Conservation (phyloP, 2,888 invertebrate species). For the Hipparchia sbordonii region DNA sequence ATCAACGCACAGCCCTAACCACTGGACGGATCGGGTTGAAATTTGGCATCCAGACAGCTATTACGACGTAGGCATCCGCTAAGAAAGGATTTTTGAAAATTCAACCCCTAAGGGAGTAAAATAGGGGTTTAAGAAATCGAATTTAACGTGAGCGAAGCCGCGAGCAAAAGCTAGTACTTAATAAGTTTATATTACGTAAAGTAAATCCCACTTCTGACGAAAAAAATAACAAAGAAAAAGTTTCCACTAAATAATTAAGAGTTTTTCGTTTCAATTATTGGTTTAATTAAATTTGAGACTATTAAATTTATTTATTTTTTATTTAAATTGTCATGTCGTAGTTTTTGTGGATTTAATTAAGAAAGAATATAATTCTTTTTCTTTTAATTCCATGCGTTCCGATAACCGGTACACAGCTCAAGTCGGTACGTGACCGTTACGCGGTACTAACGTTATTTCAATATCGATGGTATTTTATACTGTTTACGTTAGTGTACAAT, state of each 20-base stretch:
- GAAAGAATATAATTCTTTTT: constrained; percentile 19
- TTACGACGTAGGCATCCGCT: no score
- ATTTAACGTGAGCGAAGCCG: no score
- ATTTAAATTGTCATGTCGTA: neutral
- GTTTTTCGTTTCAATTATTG: no score
- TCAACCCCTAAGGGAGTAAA: no score
- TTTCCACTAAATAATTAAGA: no score
- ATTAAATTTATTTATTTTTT: neutral
- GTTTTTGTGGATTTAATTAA: neutral
- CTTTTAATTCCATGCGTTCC: constrained; percentile 39
- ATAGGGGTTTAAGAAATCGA: no score
- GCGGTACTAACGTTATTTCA: constrained; percentile 41
- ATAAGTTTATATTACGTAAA: neutral
- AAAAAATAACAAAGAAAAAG: neutral
- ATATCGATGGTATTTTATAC: constrained; percentile 28
- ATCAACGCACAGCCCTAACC: no score
- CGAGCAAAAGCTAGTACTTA: no score
- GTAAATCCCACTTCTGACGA: neutral
- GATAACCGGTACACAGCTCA: constrained; percentile 64
- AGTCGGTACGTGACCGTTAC: constrained; percentile 71
- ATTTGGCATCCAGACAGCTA: no score
- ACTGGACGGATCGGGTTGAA: no score
- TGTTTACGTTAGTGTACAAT: constrained; percentile 1
- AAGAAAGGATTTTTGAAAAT: no score
- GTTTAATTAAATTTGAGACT: neutral